These are phyloP conservation scores for Cydia amplana DNA, from an alignment of 1,140 invertebrate genomes.

Conservation along the genomic window DNA sequence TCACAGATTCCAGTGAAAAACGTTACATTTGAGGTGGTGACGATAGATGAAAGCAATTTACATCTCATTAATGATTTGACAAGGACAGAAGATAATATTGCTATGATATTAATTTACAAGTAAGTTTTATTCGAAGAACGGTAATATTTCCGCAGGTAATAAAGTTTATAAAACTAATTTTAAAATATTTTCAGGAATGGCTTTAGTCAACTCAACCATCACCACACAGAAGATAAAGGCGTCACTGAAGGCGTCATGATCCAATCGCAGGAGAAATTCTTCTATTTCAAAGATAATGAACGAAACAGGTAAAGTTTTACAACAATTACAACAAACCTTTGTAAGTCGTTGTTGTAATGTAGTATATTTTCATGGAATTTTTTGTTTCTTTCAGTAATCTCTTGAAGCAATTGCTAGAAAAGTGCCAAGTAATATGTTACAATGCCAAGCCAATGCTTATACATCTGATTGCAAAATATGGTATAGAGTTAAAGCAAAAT, in stretches of 20 bases:
- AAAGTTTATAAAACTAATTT: conserved; percentile 1
- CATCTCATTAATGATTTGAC: neutral
- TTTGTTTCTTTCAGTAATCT: conserved; percentile 41
- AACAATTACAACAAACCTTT: neutral
- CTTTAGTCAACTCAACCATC: conserved; percentile 54
- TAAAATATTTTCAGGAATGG: conserved; percentile 51
- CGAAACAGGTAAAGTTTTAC: conserved; percentile 30
- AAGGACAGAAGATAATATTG: conserved; percentile 40
- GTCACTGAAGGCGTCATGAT: conserved; percentile 51
- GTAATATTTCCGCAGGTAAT: too few species aligned
- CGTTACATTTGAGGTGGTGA: conserved; percentile 43
- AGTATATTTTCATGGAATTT: neutral
- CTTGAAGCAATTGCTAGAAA: conserved; percentile 40
- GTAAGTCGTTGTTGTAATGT: too few species aligned
- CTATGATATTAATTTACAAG: conserved; percentile 52
- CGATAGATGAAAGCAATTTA: conserved; percentile 42
- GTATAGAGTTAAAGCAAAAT: conserved; percentile 31
- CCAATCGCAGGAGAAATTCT: conserved; percentile 44
- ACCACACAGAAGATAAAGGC: conserved; percentile 49
- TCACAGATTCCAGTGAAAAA: conserved; percentile 56
- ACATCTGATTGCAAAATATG: conserved; percentile 42
- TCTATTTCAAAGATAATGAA: conserved; percentile 44
- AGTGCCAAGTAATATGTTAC: conserved; percentile 48
- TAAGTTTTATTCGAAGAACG: conserved; percentile 27
- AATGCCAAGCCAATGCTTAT: conserved; percentile 52